phyloP scores from a whole-genome alignment of 2,797 vertebrate genomes.

The Sebastes itinus region DNA sequence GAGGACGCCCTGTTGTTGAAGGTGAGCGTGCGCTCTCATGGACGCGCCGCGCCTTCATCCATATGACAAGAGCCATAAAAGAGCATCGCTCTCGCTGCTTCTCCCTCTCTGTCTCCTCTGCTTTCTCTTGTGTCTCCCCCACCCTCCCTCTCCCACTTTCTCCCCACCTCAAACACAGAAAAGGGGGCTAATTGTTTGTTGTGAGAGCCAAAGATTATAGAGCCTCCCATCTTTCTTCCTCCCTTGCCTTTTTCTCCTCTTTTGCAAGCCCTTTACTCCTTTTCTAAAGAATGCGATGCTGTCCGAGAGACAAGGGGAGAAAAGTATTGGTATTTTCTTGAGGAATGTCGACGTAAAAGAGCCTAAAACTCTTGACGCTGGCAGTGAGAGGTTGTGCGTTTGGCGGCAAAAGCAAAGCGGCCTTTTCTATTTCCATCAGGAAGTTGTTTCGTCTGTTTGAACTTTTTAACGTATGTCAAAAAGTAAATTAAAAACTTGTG shows the following conservation, averaged over 20 bases:
- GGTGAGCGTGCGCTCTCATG: conserved; percentile 86
- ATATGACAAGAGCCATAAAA: conserved; percentile 92
- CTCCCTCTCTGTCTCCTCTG: conserved; percentile 68
- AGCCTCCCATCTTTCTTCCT: conserved; percentile 79
- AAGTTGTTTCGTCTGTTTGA: neutral
- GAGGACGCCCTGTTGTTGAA: conserved; percentile 87
- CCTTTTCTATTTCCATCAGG: conserved; percentile 2
- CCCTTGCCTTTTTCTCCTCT: conserved; percentile 69
- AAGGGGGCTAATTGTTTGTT: conserved; percentile 87
- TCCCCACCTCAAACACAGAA: conserved; percentile 77
- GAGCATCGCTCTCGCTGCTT: conserved; percentile 78
- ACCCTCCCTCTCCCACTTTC: conserved; percentile 34
- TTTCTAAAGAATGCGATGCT: conserved; percentile 81
- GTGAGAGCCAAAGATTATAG: conserved; percentile 86
- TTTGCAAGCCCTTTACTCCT: conserved; percentile 70
- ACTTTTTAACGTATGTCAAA: neutral
- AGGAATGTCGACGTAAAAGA: conserved; percentile 62
- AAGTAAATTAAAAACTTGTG: neutral
- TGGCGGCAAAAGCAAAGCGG: neutral
- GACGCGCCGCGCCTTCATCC: conserved; percentile 83
- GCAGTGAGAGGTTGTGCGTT: conserved; percentile 30
- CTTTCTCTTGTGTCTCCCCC: conserved; percentile 47
- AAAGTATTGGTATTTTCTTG: conserved; percentile 69
- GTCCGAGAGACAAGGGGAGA: conserved; percentile 71
- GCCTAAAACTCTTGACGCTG: conserved; percentile 67